Conservation (phyloP, 2,888 invertebrate species). For the Drosophila differens region DNA sequence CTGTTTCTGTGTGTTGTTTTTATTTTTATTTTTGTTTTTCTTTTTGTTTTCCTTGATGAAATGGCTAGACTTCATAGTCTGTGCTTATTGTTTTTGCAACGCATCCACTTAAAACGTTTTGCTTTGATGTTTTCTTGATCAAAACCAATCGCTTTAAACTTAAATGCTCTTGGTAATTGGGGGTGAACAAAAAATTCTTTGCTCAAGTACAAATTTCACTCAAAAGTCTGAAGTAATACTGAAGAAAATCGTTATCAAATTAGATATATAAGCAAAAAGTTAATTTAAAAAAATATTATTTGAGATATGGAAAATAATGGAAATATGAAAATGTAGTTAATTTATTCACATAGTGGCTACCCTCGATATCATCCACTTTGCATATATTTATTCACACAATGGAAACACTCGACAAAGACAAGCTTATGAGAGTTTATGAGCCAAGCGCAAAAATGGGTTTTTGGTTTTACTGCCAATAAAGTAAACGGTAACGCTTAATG, state of each 20-base stretch:
- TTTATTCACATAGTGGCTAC: background rate
- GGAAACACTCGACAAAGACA: background rate
- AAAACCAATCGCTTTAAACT: conserved; percentile 34
- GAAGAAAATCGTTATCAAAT: background rate
- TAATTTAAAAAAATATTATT: background rate
- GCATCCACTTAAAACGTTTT: conserved; percentile 66
- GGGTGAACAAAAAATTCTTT: background rate
- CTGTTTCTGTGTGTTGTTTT: background rate
- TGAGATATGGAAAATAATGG: conserved; percentile 1
- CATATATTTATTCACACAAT: background rate
- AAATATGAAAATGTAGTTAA: background rate
- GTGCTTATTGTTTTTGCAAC: conserved; percentile 63
- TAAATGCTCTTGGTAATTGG: conserved; percentile 45
- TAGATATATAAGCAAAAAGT: background rate
- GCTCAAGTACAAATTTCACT: background rate
- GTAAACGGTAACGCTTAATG: background rate
- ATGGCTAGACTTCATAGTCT: conserved; percentile 53
- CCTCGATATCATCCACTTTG: background rate
- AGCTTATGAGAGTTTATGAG: background rate
- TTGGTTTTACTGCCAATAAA: conserved; percentile 9
- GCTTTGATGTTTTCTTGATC: conserved; percentile 68
- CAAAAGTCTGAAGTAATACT: background rate
- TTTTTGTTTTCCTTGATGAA: conserved; percentile 12
- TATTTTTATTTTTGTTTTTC: background rate
- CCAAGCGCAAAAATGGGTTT: background rate